Percentiles rank a stretch among this genome's conserved stretches.
Evolutionary conservation across 2,113 vertebrate species (phyloP).

Genomic region (Raja brachyura): DNA sequence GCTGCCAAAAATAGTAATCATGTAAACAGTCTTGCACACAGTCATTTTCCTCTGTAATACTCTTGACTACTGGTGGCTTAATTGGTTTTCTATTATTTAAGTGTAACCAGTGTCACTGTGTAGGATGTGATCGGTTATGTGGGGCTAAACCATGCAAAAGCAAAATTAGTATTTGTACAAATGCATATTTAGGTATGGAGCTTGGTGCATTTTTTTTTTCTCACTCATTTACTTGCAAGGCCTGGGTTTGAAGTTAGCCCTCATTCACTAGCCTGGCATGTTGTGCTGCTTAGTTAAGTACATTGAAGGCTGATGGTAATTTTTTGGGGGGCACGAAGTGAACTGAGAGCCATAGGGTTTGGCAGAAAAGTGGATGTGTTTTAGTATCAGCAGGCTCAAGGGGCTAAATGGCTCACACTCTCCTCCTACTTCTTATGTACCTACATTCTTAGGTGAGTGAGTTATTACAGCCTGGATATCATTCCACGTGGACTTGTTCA

Average conservation of each 20-base stretch:
- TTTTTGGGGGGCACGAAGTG: no score
- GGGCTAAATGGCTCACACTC: no score
- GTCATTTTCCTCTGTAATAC: background rate
- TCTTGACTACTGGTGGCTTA: background rate
- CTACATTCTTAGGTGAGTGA: background rate
- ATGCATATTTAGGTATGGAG: background rate
- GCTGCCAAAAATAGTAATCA: background rate
- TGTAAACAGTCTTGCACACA: background rate
- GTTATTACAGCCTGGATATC: background rate
- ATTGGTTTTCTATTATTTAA: background rate
- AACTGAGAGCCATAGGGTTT: no score
- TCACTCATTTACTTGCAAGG: background rate
- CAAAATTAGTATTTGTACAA: background rate
- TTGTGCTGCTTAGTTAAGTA: no score
- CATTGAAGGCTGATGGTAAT: no score
- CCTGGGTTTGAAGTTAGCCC: background rate
- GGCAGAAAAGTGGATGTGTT: no score
- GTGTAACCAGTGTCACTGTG: background rate
- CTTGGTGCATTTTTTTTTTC: background rate
- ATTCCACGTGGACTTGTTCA: background rate
- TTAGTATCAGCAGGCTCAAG: no score
- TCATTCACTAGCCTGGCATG: no score
- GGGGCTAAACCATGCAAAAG: background rate
- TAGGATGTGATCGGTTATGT: background rate
- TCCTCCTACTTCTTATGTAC: no score